These are phyloP conservation scores for Aethina tumida DNA, from an alignment of 1,140 invertebrate species.

Conservation along the genomic window DNA sequence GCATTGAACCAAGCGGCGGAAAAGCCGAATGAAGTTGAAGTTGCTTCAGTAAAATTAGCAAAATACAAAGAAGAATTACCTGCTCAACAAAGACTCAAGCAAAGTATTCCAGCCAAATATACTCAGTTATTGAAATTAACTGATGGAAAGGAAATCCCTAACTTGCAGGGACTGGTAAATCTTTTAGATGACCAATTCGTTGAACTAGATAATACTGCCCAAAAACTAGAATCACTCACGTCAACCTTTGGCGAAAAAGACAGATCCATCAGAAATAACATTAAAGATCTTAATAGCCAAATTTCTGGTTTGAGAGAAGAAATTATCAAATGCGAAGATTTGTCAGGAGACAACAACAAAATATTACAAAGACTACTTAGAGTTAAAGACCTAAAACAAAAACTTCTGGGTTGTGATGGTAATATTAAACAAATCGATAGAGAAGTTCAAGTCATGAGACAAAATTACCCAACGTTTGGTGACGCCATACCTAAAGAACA, in stretches of 20 bases:
- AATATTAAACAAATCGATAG: conserved; percentile 58
- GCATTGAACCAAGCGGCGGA: conserved; percentile 62
- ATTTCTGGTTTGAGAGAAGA: conserved; percentile 72
- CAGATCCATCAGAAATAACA: conserved; percentile 54
- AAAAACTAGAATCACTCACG: conserved; percentile 62
- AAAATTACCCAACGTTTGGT: conserved; percentile 68
- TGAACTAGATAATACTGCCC: conserved; percentile 59
- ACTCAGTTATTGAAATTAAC: conserved; percentile 73
- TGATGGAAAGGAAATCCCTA: conserved; percentile 56
- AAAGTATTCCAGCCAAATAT: conserved; percentile 67
- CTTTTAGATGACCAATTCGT: conserved; percentile 70
- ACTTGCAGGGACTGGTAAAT: conserved; percentile 56
- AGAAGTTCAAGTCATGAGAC: conserved; percentile 59
- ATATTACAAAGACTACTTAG: conserved; percentile 69
- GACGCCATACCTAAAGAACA: conserved; percentile 71
- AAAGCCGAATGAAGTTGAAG: conserved; percentile 68
- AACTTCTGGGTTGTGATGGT: conserved; percentile 53
- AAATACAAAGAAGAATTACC: conserved; percentile 83
- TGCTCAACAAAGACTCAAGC: conserved; percentile 60
- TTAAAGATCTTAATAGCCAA: conserved; percentile 57
- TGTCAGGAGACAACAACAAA: conserved; percentile 76
- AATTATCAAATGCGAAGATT: conserved; percentile 83
- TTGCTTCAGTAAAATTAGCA: conserved; percentile 61
- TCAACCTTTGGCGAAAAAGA: conserved; percentile 64
- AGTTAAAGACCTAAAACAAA: conserved; percentile 57